phyloP scores from a whole-genome alignment of 2,113 vertebrate genomes.

The Rhynchomys soricoides region DNA sequence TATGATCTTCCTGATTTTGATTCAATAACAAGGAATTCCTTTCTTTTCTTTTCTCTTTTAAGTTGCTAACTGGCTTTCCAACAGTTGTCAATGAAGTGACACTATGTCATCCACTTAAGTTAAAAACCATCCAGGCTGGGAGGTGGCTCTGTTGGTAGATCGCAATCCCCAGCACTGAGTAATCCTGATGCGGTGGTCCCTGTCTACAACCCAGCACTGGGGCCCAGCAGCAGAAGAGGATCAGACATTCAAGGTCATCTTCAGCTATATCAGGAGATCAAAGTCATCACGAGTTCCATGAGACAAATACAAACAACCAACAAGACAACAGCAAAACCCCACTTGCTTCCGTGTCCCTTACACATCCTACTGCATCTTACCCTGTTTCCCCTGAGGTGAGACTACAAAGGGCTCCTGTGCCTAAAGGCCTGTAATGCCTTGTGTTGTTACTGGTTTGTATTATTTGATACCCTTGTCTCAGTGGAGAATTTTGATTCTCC shows the following conservation, averaged over 20 bases:
- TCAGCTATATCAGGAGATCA: neutral
- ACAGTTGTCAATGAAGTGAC: constrained; percentile 18
- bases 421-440: neutral
- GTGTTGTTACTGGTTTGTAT: neutral
- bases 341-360: constrained; percentile 58
- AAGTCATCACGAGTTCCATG: neutral
- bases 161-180: neutral
- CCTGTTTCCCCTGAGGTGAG: constrained; percentile 13
- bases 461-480: neutral
- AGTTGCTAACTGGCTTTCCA: constrained; percentile 45
- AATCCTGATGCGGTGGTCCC: neutral
- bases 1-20: constrained; percentile 37
- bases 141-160: neutral
- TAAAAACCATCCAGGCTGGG: neutral
- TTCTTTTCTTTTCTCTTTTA: neutral
- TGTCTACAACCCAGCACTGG: neutral
- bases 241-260: neutral
- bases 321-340: neutral
- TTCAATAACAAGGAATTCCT: neutral
- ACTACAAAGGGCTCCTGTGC: neutral
- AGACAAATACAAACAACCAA: neutral
- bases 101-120: constrained; percentile 48
- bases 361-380: neutral
- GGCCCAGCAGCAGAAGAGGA: neutral
- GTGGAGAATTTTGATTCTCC: neutral